Conservation (phyloP, 92 coral and sea anemone genomes). For the Phenganax marumi region DNA sequence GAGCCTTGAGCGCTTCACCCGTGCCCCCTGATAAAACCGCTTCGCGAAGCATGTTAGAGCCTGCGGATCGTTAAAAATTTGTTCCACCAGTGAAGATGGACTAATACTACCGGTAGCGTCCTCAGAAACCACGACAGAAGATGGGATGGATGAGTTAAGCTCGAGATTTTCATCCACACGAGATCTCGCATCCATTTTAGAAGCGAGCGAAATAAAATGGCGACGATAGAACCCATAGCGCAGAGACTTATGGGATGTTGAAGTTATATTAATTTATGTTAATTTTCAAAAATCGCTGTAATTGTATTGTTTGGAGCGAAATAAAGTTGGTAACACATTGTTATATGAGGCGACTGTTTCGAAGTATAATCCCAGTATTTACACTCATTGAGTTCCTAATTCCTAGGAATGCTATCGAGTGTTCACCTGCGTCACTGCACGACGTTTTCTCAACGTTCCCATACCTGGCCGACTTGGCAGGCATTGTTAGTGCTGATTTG, state of each 20-base stretch:
- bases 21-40: slow-evolving; percentile 4
- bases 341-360: no score
- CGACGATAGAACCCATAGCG: slow-evolving; percentile 13
- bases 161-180: slow-evolving; percentile 44
- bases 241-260: not conserved
- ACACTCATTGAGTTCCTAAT: no score
- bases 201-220: slow-evolving; percentile 63
- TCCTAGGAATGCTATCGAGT: no score
- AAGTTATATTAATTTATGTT: slow-evolving; percentile 49
- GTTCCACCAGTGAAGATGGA: slow-evolving; percentile 32
- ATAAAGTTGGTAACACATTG: no score
- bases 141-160: slow-evolving; percentile 1
- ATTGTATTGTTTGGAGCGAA: slow-evolving; percentile 48
- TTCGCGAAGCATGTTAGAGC: slow-evolving; percentile 49
- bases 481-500: no score
- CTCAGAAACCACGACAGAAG: not conserved
- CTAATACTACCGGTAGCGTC: not conserved
- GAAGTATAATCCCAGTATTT: no score
- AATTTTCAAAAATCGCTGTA: slow-evolving; percentile 22
- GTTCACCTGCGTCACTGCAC: no score
- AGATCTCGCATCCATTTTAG: slow-evolving; percentile 24
- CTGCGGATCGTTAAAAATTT: slow-evolving; percentile 56
- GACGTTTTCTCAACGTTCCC: no score
- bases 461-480: no score
- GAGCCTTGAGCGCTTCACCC: slow-evolving; percentile 17